A percentile compares a stretch with the other conserved stretches of the same genome.
phyloP scores from a whole-genome alignment of 2,888 invertebrate genomes.

The Noctua janthina region DNA sequence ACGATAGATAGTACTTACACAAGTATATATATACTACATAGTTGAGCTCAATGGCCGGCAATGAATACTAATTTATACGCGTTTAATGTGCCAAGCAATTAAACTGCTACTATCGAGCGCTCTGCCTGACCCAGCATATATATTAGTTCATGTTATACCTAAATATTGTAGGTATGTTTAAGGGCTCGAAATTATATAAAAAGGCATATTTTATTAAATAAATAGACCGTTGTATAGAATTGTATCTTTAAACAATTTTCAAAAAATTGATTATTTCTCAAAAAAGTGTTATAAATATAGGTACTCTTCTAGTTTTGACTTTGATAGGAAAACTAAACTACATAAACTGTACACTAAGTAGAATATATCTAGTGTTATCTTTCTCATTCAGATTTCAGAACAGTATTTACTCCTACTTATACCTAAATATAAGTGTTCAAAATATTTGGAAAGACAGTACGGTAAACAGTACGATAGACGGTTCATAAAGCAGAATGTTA shows the following conservation, averaged over 20 bases:
- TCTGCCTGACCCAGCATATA: constrained; percentile 57
- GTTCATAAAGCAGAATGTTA: not conserved
- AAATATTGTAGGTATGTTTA: not conserved
- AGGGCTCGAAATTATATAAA: not conserved
- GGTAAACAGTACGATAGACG: too few relatives aligned
- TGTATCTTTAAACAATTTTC: not conserved
- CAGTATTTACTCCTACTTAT: not conserved
- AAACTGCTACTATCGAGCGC: constrained; percentile 73
- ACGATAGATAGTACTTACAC: constrained; percentile 33
- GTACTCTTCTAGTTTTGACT: not conserved
- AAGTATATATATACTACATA: constrained; percentile 36
- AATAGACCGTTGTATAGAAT: not conserved
- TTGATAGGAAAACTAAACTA: not conserved
- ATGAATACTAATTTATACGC: constrained; percentile 88
- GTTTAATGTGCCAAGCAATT: constrained; percentile 89
- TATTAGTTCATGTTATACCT: constrained; percentile 20
- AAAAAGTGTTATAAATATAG: not conserved
- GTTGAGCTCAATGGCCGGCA: constrained; percentile 80
- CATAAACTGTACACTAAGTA: not conserved
- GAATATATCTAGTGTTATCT: not conserved
- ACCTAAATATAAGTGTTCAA: not conserved
- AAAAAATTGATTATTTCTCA: not conserved
- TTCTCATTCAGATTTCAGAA: not conserved
- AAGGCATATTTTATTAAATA: not conserved
- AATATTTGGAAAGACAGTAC: not conserved